Conservation (phyloP, 2,888 invertebrate species). For the Eubasilissa splendida region DNA sequence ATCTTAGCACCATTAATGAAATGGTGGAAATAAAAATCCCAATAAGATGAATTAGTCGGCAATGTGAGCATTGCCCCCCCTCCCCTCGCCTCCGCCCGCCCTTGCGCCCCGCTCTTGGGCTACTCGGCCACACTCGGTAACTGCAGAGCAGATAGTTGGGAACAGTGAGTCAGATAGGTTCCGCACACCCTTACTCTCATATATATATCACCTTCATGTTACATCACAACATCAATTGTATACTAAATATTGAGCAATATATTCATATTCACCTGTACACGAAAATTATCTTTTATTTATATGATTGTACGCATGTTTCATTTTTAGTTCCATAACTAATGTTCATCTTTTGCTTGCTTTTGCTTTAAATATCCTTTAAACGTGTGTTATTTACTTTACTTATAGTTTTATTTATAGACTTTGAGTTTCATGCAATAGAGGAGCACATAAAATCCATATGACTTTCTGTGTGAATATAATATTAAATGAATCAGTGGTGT, state of each 20-base stretch:
- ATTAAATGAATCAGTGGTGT: background rate
- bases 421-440: conserved; percentile 16
- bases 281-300: background rate
- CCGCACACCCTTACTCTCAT: conserved; percentile 48
- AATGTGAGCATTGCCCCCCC: conserved; percentile 32
- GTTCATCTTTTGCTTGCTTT: conserved; percentile 53
- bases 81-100: conserved; percentile 43
- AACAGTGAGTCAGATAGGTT: conserved; percentile 59
- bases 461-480: conserved; percentile 1
- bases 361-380: conserved; percentile 44
- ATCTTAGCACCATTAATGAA: conserved; percentile 11
- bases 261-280: background rate
- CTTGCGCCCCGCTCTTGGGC: conserved; percentile 15
- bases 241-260: background rate
- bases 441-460: conserved; percentile 9
- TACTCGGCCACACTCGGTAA: conserved; percentile 33
- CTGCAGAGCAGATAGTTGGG: conserved; percentile 57
- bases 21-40: background rate
- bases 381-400: background rate
- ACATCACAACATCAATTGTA: conserved; percentile 22
- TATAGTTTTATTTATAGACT: conserved; percentile 14
- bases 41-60: conserved; percentile 9
- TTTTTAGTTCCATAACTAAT: conserved; percentile 32
- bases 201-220: background rate
- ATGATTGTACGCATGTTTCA: conserved; percentile 46